These are phyloP conservation scores for Stegophylla sp. DNA, from an alignment of 2,888 invertebrate genomes.

Conservation along the genomic window DNA sequence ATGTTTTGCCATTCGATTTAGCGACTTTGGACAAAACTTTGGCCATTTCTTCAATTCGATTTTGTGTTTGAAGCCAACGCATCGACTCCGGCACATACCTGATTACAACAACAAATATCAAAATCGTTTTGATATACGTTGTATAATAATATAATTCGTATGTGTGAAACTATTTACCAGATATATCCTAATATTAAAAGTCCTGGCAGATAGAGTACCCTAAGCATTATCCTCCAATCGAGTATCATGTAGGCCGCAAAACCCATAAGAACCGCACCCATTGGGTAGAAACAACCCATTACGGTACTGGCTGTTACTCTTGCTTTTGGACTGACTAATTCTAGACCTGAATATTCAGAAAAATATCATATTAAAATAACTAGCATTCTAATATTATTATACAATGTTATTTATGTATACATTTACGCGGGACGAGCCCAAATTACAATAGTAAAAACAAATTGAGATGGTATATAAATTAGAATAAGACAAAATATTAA, in stretches of 20 bases:
- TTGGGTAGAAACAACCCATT: constrained; percentile 72
- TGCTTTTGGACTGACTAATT: constrained; percentile 77
- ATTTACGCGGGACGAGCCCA: too few species aligned
- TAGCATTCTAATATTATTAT: too few species aligned
- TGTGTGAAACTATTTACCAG: constrained; percentile 67
- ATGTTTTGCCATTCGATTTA: constrained; percentile 63
- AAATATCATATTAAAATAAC: too few species aligned
- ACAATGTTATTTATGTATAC: too few species aligned
- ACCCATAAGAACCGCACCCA: constrained; percentile 72
- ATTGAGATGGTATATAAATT: too few species aligned
- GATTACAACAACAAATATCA: constrained; percentile 15
- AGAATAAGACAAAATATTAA: too few species aligned
- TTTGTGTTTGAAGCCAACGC: constrained; percentile 66
- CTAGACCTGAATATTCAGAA: too few species aligned
- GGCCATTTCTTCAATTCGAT: constrained; percentile 64
- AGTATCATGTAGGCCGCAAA: constrained; percentile 70
- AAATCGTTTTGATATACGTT: too few species aligned
- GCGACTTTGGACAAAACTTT: constrained; percentile 64
- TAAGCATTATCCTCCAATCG: constrained; percentile 75
- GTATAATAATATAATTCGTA: too few species aligned
- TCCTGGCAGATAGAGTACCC: constrained; percentile 73
- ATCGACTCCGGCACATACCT: constrained; percentile 66
- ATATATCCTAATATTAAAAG: constrained; percentile 73
- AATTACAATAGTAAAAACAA: too few species aligned
- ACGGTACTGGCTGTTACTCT: constrained; percentile 69